These are phyloP conservation scores for Heterotilapia buettikoferi DNA, from an alignment of 2,113 vertebrate genomes.

Conservation along the genomic window DNA sequence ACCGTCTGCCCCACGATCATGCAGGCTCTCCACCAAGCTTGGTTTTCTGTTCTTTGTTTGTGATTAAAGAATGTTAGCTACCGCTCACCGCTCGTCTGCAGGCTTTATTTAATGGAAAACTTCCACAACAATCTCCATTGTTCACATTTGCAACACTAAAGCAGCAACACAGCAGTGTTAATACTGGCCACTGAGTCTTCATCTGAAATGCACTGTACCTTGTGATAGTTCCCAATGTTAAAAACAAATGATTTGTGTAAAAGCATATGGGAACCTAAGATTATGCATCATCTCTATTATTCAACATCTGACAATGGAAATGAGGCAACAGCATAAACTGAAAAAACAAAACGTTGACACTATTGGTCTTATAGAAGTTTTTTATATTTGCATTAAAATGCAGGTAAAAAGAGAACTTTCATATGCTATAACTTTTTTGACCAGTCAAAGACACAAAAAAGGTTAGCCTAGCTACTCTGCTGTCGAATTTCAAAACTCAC, in stretches of 20 bases:
- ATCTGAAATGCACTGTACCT: background rate
- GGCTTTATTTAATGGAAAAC: background rate
- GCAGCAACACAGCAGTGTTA: background rate
- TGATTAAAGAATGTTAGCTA: background rate
- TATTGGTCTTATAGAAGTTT: background rate
- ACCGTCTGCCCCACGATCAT: background rate
- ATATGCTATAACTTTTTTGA: background rate
- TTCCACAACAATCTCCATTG: background rate
- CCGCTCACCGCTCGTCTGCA: background rate
- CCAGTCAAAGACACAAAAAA: slow-evolving; percentile 90
- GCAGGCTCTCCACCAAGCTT: background rate
- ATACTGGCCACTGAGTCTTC: background rate
- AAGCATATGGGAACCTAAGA: background rate
- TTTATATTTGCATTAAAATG: background rate
- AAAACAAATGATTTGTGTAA: background rate
- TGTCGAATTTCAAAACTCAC: background rate
- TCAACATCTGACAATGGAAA: background rate
- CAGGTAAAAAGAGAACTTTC: background rate
- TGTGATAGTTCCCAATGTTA: background rate
- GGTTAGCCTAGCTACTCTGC: slow-evolving; percentile 57
- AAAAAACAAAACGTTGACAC: background rate
- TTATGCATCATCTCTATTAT: background rate
- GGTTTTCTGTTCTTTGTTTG: background rate
- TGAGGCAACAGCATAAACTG: background rate
- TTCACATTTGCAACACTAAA: background rate